These are phyloP conservation scores for Protonemura montana DNA, from an alignment of 2,888 invertebrate genomes.

Conservation along the genomic window DNA sequence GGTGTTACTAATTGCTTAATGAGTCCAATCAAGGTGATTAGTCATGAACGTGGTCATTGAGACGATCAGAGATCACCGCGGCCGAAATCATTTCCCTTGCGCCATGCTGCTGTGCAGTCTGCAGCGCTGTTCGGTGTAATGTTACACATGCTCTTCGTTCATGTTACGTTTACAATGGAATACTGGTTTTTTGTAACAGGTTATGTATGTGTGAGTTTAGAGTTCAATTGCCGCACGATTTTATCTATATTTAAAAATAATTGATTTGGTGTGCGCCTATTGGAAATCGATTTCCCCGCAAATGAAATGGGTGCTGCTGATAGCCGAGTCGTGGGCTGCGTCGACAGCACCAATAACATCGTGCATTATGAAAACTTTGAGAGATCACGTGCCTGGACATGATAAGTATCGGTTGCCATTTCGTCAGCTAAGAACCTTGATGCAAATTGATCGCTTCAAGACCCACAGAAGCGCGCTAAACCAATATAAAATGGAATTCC, in stretches of 20 bases:
- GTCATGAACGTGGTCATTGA: conserved; percentile 19
- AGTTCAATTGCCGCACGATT: not conserved
- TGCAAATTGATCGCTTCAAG: not conserved
- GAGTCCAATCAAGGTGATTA: conserved; percentile 16
- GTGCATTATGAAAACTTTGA: not conserved
- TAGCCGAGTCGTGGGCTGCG: not conserved
- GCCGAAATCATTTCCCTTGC: not conserved
- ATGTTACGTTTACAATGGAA: not conserved
- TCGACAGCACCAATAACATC: not conserved
- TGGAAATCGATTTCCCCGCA: not conserved
- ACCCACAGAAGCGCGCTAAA: not conserved
- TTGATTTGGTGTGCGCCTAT: not conserved
- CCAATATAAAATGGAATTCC: not conserved
- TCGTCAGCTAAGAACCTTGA: not conserved
- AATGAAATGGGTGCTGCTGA: not conserved
- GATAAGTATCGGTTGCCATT: not conserved
- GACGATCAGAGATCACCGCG: conserved; percentile 1
- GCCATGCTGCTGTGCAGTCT: not conserved
- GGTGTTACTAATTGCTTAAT: conserved; percentile 37
- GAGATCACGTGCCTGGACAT: not conserved
- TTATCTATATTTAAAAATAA: conserved; percentile 12
- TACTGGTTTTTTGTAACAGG: not conserved
- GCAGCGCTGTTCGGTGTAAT: not conserved
- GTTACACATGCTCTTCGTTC: not conserved
- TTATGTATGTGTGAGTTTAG: not conserved